phyloP scores from a whole-genome alignment of 2,113 vertebrate genomes.

The Brachirus orientalis region DNA sequence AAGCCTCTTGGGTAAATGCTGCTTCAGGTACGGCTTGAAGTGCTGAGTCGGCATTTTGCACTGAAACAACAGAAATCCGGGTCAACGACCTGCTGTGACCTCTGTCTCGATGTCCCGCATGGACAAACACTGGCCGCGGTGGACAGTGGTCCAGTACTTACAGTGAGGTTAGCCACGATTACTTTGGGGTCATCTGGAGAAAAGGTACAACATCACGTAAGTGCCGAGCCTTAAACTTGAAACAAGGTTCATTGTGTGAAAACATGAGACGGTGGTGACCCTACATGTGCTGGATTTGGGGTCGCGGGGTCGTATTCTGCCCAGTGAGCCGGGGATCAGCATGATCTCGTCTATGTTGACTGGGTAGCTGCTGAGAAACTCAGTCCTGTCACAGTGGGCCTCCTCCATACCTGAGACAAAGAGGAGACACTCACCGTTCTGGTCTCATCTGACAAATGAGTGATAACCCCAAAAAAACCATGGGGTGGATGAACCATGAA shows the following conservation, averaged over 20 bases:
- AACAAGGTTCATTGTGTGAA: no score
- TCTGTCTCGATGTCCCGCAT: no score
- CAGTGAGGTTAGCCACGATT: slow-evolving; percentile 94
- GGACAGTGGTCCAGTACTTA: slow-evolving; percentile 78
- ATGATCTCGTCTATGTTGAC: slow-evolving; percentile 90
- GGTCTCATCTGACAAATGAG: no score
- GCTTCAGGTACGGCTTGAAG: slow-evolving; percentile 96
- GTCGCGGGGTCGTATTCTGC: slow-evolving; percentile 88
- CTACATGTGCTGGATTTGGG: slow-evolving; percentile 88
- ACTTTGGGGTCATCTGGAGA: slow-evolving; percentile 93
- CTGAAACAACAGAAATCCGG: slow-evolving; percentile 70
- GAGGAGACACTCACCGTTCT: neutral
- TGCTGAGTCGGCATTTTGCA: slow-evolving; percentile 95
- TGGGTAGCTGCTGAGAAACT: slow-evolving; percentile 93
- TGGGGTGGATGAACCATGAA: no score
- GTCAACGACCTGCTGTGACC: slow-evolving; percentile 2
- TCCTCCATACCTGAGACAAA: slow-evolving; percentile 92
- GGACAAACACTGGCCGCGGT: neutral
- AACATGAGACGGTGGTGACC: slow-evolving; percentile 8
- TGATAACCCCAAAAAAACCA: no score
- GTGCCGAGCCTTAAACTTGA: no score
- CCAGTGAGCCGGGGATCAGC: slow-evolving; percentile 92
- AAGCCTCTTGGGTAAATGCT: slow-evolving; percentile 94
- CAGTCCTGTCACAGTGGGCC: slow-evolving; percentile 91
- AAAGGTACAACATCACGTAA: no score